Evolutionary conservation across 2,888 invertebrate genomes (phyloP).

Genomic region (Sisyra nigra): DNA sequence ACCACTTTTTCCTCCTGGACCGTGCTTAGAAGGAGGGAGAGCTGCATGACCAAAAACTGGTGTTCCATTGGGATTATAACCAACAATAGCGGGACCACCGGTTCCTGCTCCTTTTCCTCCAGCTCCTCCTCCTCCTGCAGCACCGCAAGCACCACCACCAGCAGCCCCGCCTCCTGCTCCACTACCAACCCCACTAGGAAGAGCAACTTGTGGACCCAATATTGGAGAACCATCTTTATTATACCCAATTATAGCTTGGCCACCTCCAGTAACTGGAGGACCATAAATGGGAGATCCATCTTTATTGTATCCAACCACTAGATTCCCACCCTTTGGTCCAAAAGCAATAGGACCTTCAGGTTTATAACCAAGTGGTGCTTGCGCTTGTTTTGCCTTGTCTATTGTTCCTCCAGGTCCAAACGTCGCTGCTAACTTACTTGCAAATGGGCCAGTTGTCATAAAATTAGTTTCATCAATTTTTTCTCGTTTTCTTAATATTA

Average conservation of each 20-base stretch:
- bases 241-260: conserved; percentile 2
- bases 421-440: neutral
- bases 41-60: no score
- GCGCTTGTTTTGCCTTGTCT: neutral
- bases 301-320: neutral
- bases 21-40: no score
- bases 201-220: neutral
- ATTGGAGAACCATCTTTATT: conserved; percentile 3
- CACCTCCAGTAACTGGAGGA: no score
- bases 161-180: no score
- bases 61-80: no score
- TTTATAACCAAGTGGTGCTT: neutral
- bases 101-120: no score
- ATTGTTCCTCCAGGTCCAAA: neutral
- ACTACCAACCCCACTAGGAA: neutral
- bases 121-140: no score
- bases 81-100: no score
- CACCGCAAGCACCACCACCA: no score
- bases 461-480: no score
- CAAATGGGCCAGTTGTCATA: conserved; percentile 1
- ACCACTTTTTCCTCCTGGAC: no score
- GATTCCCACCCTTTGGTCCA: neutral
- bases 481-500: no score
- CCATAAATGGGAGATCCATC: neutral
- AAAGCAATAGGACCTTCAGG: neutral